These are phyloP conservation scores for Apotomis betuletana DNA, from an alignment of 2,888 invertebrate species.

Conservation along the genomic window DNA sequence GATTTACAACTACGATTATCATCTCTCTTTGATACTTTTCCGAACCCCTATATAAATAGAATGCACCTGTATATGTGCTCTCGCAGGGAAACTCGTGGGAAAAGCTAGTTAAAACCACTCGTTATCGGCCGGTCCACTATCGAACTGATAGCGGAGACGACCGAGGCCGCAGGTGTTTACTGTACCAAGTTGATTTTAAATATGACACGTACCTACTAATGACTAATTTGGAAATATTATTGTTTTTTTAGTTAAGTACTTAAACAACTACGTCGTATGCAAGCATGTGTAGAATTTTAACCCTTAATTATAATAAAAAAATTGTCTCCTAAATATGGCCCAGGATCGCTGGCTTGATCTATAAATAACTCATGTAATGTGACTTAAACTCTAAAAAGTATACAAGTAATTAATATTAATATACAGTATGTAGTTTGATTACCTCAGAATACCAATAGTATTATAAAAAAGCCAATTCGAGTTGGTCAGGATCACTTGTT, in stretches of 20 bases:
- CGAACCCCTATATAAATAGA: no score
- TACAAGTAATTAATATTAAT: background rate
- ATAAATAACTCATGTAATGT: background rate
- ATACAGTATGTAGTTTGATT: background rate
- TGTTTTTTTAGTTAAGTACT: background rate
- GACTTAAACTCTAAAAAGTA: background rate
- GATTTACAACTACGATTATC: no score
- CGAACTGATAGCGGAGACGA: conserved; percentile 31
- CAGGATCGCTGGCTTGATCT: background rate
- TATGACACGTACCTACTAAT: conserved; percentile 28
- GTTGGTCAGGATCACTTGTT: conserved; percentile 14
- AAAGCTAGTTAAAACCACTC: conserved; percentile 35
- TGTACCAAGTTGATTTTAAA: conserved; percentile 16
- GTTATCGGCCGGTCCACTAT: conserved; percentile 33
- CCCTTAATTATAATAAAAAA: no score
- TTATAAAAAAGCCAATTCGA: conserved; percentile 2
- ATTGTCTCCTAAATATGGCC: background rate
- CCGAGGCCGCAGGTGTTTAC: conserved; percentile 35
- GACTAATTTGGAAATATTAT: conserved; percentile 17
- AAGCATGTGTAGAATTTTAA: no score
- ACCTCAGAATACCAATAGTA: conserved; percentile 2
- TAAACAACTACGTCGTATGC: conserved; percentile 3
- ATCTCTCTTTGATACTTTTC: no score
- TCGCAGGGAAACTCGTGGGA: conserved; percentile 31
- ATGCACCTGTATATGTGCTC: background rate